phyloP scores from a whole-genome alignment of 1,140 invertebrate species.

The Aphaenogaster floridana region DNA sequence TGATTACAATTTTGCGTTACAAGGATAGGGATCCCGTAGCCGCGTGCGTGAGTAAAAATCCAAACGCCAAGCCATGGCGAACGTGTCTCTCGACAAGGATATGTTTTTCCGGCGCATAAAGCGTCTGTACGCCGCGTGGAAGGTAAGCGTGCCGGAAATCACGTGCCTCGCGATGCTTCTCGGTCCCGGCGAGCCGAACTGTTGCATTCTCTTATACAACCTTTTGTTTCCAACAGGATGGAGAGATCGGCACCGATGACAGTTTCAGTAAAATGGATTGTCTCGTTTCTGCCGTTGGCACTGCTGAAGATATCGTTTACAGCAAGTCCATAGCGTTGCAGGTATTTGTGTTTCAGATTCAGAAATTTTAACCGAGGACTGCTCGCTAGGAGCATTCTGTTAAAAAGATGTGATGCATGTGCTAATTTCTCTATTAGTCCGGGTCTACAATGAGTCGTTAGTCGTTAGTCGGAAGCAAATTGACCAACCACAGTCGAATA shows the following conservation, averaged over 20 bases:
- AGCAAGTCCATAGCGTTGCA: slow-evolving; percentile 98
- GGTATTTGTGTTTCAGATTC: slow-evolving; percentile 86
- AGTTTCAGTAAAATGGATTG: slow-evolving; percentile 96
- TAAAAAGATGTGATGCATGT: not conserved
- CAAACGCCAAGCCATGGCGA: slow-evolving; percentile 88
- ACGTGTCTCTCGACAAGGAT: slow-evolving; percentile 95
- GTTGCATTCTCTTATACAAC: slow-evolving; percentile 23
- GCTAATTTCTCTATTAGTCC: not conserved
- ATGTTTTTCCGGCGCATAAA: slow-evolving; percentile 96
- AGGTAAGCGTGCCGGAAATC: slow-evolving; percentile 89
- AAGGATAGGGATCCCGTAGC: slow-evolving; percentile 23
- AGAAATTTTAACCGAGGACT: not conserved
- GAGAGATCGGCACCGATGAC: slow-evolving; percentile 91
- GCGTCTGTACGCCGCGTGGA: slow-evolving; percentile 95
- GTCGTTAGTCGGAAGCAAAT: no score
- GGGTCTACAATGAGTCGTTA: no score
- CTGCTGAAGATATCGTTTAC: slow-evolving; percentile 98
- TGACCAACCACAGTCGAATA: no score
- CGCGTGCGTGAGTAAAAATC: slow-evolving; percentile 50
- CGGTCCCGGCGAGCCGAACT: not conserved
- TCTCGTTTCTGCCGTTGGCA: slow-evolving; percentile 95
- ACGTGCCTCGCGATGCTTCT: slow-evolving; percentile 33
- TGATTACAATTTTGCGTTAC: slow-evolving; percentile 63
- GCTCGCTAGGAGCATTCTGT: not conserved
- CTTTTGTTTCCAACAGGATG: slow-evolving; percentile 87